Evolutionary conservation across 2,113 vertebrate species (phyloP).

Genomic region (Leucopsar rothschildi): DNA sequence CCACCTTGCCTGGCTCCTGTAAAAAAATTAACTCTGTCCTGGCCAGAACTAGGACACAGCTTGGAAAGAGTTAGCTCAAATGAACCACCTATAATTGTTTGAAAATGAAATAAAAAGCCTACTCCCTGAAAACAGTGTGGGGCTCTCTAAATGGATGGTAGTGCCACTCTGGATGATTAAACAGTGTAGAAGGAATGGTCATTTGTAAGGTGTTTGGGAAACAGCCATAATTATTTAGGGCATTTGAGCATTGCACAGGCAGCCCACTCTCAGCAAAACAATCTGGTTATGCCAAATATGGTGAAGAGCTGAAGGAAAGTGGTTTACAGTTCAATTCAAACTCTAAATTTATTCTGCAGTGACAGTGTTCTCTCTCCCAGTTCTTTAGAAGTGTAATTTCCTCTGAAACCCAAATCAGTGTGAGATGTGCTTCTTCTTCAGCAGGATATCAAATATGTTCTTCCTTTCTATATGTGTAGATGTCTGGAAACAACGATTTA

Average conservation of each 20-base stretch:
- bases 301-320: neutral
- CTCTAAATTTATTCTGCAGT: neutral
- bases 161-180: neutral
- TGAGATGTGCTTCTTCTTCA: neutral
- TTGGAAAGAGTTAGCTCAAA: neutral
- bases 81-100: neutral
- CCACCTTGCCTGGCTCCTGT: neutral
- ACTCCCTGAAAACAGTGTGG: neutral
- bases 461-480: neutral
- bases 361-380: neutral
- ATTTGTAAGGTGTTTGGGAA: neutral
- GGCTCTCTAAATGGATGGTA: neutral
- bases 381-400: constrained; percentile 1
- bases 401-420: neutral
- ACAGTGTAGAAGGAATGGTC: neutral
- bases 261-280: neutral
- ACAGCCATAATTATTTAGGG: neutral
- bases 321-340: neutral
- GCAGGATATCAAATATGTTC: neutral
- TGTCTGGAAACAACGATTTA: neutral
- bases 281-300: neutral
- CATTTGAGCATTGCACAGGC: neutral
- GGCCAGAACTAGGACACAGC: neutral
- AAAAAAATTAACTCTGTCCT: neutral
- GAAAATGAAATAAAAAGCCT: neutral